phyloP scores from a whole-genome alignment of 2,113 vertebrate genomes.

The Cavia aperea region DNA sequence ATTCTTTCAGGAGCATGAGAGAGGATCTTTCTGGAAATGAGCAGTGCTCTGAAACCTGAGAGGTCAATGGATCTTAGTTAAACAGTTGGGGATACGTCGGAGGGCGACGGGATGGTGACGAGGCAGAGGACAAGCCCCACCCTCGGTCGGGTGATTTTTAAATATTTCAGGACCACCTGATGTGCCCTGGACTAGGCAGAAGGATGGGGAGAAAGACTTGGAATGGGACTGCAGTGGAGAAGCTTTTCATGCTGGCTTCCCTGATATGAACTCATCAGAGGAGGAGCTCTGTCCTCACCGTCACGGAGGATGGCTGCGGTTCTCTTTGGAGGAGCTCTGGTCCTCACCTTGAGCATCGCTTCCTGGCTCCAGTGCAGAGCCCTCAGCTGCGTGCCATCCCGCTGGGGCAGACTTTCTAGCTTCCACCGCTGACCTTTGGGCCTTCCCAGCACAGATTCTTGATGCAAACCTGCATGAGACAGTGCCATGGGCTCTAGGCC shows the following conservation, averaged over 20 bases:
- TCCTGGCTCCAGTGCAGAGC: not conserved
- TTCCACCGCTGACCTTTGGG: not conserved
- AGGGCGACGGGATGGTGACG: not conserved
- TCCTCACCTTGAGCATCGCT: not conserved
- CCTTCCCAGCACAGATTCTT: not conserved
- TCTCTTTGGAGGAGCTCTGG: not conserved
- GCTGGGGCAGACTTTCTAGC: not conserved
- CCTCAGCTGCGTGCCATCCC: not conserved
- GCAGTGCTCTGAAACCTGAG: not conserved
- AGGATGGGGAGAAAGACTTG: not conserved
- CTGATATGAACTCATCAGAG: not conserved
- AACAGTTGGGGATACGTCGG: not conserved
- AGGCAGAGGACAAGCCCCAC: not conserved
- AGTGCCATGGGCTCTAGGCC: not conserved
- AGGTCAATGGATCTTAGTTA: not conserved
- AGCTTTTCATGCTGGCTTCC: not conserved
- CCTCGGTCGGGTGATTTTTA: not conserved
- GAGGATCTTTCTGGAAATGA: not conserved
- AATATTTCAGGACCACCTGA: not conserved
- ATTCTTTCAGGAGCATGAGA: not conserved
- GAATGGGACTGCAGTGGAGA: not conserved
- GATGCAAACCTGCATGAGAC: not conserved
- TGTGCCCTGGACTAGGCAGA: not conserved
- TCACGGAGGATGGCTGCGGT: not conserved
- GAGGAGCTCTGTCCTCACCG: not conserved